Base-by-base conservation (phyloP, 1,140 invertebrate species). In the Camponotus pennsylvanicus region DNA sequence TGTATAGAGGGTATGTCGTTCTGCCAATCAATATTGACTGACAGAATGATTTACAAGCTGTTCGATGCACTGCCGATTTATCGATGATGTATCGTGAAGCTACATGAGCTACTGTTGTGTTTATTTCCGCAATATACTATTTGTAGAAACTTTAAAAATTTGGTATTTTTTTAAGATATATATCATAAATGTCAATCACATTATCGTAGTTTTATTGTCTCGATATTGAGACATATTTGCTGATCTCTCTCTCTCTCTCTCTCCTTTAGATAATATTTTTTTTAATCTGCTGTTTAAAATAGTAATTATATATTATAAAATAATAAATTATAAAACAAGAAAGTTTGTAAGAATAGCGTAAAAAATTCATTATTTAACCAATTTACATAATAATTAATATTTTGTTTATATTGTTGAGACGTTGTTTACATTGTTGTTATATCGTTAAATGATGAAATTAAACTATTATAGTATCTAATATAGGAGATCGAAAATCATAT, bases 11-110 rank as follows among this genome's bases (percentile, higher is more conserved):
- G 15, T 52, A 61, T 78, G 57, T 78, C 70, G 63, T 76, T 77
- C 34, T 82, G 76, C 77, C 83, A 76, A 86, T 86, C 87, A 76
- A 52, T 82, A 55, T 70, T 61, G 86, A 85, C n/a, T 75, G 86
- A 89, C 86, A 85, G 49, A 11, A 18, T 61, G 80, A 85, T 85
- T 79, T 75, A 89, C 52, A 85, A 67, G 59, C 79, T 32, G 15
- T 9, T 27, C 59, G 69, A 7, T n/a, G 34, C 2, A 5, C 27
- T n/a, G 15, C 57, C 27, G 49, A 55, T 34, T 18, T 57, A 71
- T 86, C 87, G 69, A 75, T 71, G 84, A 63, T 21, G 13, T 45
- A 80, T n/a, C 2, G 3, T 32, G 79, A 42, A 37, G 21, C 21
- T 21, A 59, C 52, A 3, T n/a, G 37, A 45, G 40, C 32, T 34